Conservation (phyloP, 92 coral and sea anemone species). For the Galaxea fascicularis region DNA sequence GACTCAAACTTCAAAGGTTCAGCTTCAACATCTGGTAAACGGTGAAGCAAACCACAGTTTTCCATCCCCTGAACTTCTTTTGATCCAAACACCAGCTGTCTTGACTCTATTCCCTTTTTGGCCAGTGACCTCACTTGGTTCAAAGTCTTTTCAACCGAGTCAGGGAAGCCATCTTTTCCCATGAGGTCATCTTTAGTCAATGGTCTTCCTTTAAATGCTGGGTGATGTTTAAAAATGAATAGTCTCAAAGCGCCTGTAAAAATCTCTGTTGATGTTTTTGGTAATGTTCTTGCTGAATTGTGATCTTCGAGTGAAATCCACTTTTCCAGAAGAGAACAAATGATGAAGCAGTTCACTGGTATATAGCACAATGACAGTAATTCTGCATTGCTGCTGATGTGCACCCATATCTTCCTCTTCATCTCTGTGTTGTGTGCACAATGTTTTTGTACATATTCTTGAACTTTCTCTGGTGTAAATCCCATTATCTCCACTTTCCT, state of each 20-base stretch:
- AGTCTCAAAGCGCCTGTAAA: conserved; percentile 24
- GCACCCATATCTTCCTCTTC: conserved; percentile 28
- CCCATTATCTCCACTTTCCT: conserved; percentile 68
- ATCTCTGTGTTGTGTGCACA: conserved; percentile 3
- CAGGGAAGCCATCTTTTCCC: conserved; percentile 8
- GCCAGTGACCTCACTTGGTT: conserved; percentile 32
- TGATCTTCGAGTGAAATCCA: background rate
- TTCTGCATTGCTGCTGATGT: conserved; percentile 37
- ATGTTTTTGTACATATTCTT: conserved; percentile 41
- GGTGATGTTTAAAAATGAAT: conserved; percentile 39
- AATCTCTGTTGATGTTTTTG: conserved; percentile 30
- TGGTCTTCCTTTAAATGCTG: background rate
- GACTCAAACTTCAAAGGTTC: background rate
- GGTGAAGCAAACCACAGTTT: conserved; percentile 47
- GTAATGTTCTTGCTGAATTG: background rate
- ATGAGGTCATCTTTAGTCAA: conserved; percentile 5
- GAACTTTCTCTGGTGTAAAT: conserved; percentile 53
- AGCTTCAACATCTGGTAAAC: conserved; percentile 27
- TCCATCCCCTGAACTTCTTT: conserved; percentile 10
- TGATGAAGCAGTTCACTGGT: conserved; percentile 63
- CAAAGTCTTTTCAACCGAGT: conserved; percentile 21
- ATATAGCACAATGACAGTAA: conserved; percentile 56
- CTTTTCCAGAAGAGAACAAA: conserved; percentile 21
- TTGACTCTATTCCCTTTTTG: conserved; percentile 10
- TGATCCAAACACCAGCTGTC: conserved; percentile 28